Percentiles rank a stretch among this genome's conserved stretches.
Conservation (phyloP, 35 echinoderm and acorn worm species). For the Apostichopus californicus region DNA sequence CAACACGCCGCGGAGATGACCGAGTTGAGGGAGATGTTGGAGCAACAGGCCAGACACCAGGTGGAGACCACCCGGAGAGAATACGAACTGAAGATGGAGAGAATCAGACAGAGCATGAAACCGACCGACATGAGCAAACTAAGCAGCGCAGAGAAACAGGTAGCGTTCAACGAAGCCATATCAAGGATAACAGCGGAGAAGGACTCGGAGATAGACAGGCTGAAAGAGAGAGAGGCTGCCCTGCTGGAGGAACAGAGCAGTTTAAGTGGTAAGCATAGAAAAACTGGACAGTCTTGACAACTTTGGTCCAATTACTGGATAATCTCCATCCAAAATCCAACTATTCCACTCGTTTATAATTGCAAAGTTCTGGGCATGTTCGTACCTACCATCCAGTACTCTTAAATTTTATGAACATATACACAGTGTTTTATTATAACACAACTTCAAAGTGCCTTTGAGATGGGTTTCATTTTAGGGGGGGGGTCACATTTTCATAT, state of each 20-base stretch:
- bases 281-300: neutral
- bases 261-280: conserved; percentile 46
- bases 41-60: conserved; percentile 29
- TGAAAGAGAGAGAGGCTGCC: conserved; percentile 58
- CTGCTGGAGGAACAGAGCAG: conserved; percentile 64
- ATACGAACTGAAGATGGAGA: conserved; percentile 47
- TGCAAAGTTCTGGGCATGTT: too few relatives aligned
- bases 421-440: too few relatives aligned
- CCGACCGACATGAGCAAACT: conserved; percentile 38
- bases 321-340: too few relatives aligned
- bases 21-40: conserved; percentile 19
- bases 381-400: too few relatives aligned
- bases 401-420: too few relatives aligned
- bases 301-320: too few relatives aligned
- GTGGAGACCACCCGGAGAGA: conserved; percentile 46
- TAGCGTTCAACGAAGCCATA: conserved; percentile 89
- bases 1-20: conserved; percentile 12
- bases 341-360: too few relatives aligned
- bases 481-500: too few relatives aligned
- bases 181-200: conserved; percentile 71
- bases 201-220: conserved; percentile 77
- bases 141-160: conserved; percentile 79
- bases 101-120: conserved; percentile 56
- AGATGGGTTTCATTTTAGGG: too few relatives aligned
- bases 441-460: too few relatives aligned